Evolutionary conservation across 2,113 vertebrate genomes (phyloP).

Genomic region (Antechinus flavipes): DNA sequence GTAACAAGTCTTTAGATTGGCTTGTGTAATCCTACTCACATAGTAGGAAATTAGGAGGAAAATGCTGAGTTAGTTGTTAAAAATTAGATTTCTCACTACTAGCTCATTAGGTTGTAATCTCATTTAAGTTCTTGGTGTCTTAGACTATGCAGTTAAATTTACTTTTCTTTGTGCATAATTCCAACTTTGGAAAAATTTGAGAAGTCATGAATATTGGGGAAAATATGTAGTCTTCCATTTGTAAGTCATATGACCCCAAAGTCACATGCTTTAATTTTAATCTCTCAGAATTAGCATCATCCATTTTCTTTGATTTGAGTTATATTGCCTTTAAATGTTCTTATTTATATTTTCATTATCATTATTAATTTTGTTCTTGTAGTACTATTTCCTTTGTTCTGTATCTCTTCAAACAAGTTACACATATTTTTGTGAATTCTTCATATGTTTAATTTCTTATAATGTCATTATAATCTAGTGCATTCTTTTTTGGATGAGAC

Average conservation of each 20-base stretch:
- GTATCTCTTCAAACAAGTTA: background rate
- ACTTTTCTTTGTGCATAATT: background rate
- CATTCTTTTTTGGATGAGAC: background rate
- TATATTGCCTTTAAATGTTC: background rate
- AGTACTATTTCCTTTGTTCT: background rate
- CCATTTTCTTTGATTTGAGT: background rate
- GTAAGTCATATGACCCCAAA: no score
- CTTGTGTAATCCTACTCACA: background rate
- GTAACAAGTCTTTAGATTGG: background rate
- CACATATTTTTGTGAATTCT: background rate
- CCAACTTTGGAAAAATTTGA: background rate
- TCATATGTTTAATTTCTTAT: background rate
- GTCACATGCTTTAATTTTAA: background rate
- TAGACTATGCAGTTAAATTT: background rate
- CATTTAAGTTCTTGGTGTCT: background rate
- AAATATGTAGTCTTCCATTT: background rate
- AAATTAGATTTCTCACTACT: background rate
- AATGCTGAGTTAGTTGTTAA: background rate
- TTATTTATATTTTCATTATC: background rate
- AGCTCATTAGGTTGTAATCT: background rate
- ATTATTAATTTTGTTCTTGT: background rate
- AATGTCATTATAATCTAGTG: background rate
- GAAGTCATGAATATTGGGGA: background rate
- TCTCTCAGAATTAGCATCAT: background rate
- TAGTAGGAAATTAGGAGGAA: background rate